Conservation (phyloP, 2,113 vertebrate species). For the Phyllopteryx taeniolatus region DNA sequence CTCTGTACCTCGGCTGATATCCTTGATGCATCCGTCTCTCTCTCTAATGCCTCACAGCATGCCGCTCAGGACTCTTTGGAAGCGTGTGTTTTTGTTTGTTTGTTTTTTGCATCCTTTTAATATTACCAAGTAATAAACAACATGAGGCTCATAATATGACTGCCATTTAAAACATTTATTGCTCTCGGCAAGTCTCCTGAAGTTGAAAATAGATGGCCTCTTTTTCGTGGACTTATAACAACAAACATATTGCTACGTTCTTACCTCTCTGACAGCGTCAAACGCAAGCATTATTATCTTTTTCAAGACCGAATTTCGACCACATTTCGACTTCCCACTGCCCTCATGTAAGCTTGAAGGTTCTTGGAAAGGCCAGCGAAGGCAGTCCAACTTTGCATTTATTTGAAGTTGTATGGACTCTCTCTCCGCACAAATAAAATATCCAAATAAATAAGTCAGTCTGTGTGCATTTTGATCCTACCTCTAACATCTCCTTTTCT, state of each 20-base stretch:
- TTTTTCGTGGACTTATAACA: background rate
- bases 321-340: background rate
- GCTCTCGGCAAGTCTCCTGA: background rate
- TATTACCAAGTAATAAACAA: background rate
- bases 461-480: background rate
- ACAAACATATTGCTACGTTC: background rate
- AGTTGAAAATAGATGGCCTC: background rate
- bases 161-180: background rate
- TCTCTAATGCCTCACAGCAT: background rate
- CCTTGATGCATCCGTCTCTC: background rate
- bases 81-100: background rate
- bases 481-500: background rate
- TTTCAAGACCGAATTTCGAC: background rate
- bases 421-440: background rate
- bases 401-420: slow-evolving; percentile 17
- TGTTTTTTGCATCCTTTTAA: background rate
- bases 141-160: background rate
- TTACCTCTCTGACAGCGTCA: background rate
- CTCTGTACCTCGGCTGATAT: background rate
- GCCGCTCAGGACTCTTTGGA: background rate
- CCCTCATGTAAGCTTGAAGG: background rate
- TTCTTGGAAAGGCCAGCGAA: slow-evolving; percentile 25
- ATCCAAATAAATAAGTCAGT: background rate
- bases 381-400: slow-evolving; percentile 31
- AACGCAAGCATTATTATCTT: background rate